Percentiles rank a stretch among this genome's conserved stretches.
Conservation (phyloP, 2,113 vertebrate species). For the Ciconia maguari region DNA sequence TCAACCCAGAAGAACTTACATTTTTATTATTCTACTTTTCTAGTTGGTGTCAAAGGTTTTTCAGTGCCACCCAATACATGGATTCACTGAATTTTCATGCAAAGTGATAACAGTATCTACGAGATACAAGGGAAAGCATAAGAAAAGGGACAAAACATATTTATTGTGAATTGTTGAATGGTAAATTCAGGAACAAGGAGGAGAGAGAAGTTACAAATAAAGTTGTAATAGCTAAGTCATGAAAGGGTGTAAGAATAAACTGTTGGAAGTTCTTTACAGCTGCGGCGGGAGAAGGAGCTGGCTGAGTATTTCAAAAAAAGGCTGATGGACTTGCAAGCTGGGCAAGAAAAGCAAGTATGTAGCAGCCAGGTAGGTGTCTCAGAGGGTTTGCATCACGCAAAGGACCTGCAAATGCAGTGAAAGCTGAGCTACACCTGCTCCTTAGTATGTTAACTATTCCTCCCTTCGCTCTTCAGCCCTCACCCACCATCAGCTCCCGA, state of each 20-base stretch:
- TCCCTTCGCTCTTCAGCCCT: neutral
- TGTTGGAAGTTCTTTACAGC: neutral
- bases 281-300: neutral
- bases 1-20: fast-evolving
- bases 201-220: neutral
- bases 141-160: neutral
- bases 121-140: neutral
- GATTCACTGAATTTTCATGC: neutral
- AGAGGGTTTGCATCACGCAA: neutral
- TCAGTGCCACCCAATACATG: neutral
- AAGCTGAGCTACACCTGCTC: neutral
- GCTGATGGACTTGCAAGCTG: no score
- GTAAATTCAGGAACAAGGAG: neutral
- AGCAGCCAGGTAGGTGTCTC: neutral
- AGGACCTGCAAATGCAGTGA: neutral
- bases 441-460: fast-evolving
- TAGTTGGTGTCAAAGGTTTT: neutral
- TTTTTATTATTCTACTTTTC: neutral
- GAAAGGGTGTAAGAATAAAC: neutral
- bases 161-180: neutral
- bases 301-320: neutral
- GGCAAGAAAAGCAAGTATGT: fast-evolving
- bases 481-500: fast-evolving
- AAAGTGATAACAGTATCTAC: neutral
- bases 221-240: neutral